Base-by-base conservation (phyloP, 2,797 vertebrate species). In the Austrolebias charrua region DNA sequence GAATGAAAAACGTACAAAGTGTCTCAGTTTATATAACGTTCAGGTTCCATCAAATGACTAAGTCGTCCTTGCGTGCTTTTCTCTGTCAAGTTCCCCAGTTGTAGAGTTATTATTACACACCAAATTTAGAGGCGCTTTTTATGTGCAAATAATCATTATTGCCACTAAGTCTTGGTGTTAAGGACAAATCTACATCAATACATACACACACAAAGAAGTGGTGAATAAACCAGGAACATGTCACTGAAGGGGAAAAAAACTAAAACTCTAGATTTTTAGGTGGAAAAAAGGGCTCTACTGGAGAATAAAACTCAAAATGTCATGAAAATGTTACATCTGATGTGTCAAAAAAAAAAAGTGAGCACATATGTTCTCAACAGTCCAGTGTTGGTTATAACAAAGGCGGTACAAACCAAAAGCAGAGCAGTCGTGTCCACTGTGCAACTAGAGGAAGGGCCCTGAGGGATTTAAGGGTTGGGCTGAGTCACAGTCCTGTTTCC, bases 141-240 rank as follows among this genome's bases (percentile, higher is more conserved):
- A 33, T 11, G 8, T 38, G 35, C 35, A 38, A 38, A 38, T 10
- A 38, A 10, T 38, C 10, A 7, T 33, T 33, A 33, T 33, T 33
- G 31, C 8, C 3, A 15, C 20, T 15, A 43, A 55, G 16, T n/a
- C 7, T 24, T 42, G 53, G 19, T 42, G 18, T 42, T 43, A 38
- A 11, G 33, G 42, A 16, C 54, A 55, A 18, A 15, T 28, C 13
- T 44, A 20, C 24, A 19, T 15, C 11, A 55, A 28, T 11, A 24
- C 19, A 55, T 43, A 28, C 13, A 70, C 35, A 68, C 28, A 58
- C 49, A 38, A 68, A 60, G 42, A 24, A 62, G 6, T 35, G 47
- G 71, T 85, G 71, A 86, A 86, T 83, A 81, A 87, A 86, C 77
- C 69, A 80, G 71, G 20, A 61, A 57, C 47, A 61, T 55, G 28